Percentiles rank a stretch among this genome's conserved stretches.
Conservation (phyloP, 2,797 vertebrate species). For the Cyclura pinguis region DNA sequence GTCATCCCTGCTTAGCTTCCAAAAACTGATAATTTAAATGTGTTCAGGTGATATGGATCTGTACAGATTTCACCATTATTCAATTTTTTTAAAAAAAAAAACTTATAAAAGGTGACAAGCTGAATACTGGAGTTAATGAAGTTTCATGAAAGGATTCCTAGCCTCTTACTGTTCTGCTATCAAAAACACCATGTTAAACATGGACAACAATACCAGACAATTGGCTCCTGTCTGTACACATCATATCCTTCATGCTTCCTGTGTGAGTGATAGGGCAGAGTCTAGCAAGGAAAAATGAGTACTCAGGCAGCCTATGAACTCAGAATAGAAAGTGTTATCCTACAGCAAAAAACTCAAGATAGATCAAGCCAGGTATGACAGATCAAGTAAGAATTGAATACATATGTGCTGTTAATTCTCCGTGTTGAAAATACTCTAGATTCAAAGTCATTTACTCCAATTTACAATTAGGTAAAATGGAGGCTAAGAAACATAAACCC, state of each 20-base stretch:
- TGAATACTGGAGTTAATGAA: neutral
- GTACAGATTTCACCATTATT: neutral
- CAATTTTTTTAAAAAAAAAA: neutral
- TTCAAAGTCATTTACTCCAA: neutral
- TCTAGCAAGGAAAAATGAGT: neutral
- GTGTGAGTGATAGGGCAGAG: neutral
- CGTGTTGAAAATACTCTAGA: neutral
- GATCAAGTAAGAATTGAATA: neutral
- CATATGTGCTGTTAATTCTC: neutral
- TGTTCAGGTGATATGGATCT: neutral
- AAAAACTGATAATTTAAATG: neutral
- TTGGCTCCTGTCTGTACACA: neutral
- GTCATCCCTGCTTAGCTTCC: too few species aligned
- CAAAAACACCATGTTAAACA: neutral
- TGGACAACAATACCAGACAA: neutral
- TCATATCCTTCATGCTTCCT: neutral
- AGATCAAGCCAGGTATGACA: neutral
- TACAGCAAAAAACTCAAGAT: neutral
- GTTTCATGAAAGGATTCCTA: neutral
- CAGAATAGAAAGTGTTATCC: neutral
- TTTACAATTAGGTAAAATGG: neutral
- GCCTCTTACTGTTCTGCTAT: neutral
- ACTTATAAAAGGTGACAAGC: too few species aligned
- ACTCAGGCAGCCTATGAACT: neutral
- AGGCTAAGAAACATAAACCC: neutral